A percentile compares a stretch with the other conserved stretches of the same genome.
phyloP scores from a whole-genome alignment of 2,797 vertebrate genomes.

The Haliaeetus albicilla region DNA sequence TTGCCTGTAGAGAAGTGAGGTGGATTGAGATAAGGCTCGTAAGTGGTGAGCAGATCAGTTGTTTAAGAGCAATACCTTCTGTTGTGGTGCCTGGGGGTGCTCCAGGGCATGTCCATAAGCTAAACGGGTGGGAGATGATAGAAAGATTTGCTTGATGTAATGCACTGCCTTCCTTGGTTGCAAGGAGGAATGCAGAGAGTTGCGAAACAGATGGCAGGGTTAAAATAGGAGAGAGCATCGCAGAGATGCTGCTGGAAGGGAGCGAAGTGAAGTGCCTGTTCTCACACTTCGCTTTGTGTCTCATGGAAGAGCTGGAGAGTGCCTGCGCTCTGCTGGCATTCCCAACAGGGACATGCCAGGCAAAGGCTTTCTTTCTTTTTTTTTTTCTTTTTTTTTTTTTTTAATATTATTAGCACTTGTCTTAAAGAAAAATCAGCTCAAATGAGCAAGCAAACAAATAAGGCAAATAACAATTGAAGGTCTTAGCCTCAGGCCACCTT shows the following conservation, averaged over 20 bases:
- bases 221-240: slow-evolving; percentile 45
- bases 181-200: not conserved
- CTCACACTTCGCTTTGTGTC: slow-evolving; percentile 24
- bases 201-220: slow-evolving; percentile 57
- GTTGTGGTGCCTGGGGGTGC: rapidly evolving
- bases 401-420: slow-evolving; percentile 1
- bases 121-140: not conserved
- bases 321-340: not conserved
- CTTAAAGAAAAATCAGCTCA: slow-evolving; percentile 47
- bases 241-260: slow-evolving; percentile 27
- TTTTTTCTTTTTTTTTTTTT: not conserved
- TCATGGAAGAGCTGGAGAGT: slow-evolving; percentile 7
- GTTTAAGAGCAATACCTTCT: rapidly evolving
- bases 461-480: not conserved
- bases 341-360: not conserved
- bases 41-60: rapidly evolving
- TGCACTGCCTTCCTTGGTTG: not conserved
- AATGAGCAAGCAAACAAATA: slow-evolving; percentile 31
- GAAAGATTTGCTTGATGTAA: not conserved
- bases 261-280: slow-evolving; percentile 28
- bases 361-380: not conserved
- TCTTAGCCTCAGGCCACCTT: not conserved
- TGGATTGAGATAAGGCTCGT: not conserved
- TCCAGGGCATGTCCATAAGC: not conserved
- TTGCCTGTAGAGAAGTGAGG: not conserved